Percentiles rank a stretch among this genome's conserved stretches.
Conservation (phyloP, 2,113 vertebrate species). For the Takifugu bimaculatus region DNA sequence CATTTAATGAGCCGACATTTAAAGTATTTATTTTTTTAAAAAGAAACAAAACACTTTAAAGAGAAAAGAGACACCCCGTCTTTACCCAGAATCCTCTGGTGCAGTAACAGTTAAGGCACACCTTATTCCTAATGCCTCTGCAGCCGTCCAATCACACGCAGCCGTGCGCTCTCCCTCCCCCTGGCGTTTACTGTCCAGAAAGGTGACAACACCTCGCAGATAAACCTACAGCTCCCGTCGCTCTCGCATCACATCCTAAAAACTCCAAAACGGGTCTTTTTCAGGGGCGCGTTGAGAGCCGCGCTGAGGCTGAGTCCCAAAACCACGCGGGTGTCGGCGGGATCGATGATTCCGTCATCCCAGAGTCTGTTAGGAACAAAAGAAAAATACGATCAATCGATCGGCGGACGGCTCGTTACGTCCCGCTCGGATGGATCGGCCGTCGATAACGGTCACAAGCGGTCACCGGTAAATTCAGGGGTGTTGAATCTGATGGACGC, state of each 20-base stretch:
- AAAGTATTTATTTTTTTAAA: conserved; percentile 16
- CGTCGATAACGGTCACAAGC: too few relatives aligned
- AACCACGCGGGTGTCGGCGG: conserved; percentile 90
- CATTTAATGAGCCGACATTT: conserved; percentile 29
- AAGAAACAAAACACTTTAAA: neutral
- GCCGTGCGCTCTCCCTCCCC: neutral
- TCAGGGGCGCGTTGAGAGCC: conserved; percentile 84
- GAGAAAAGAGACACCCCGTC: conserved; percentile 5
- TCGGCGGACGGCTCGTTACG: conserved; percentile 4
- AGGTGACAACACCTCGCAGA: conserved; percentile 4
- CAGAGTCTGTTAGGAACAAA: conserved; percentile 79
- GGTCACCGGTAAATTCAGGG: too few relatives aligned
- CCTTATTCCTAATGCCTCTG: neutral
- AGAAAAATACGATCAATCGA: conserved; percentile 18
- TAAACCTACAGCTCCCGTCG: conserved; percentile 12
- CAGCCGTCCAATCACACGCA: conserved; percentile 8
- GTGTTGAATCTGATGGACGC: too few relatives aligned
- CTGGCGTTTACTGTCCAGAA: neutral
- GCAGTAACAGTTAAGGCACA: conserved; percentile 58
- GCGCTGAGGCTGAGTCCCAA: conserved; percentile 92
- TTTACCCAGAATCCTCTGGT: conserved; percentile 16
- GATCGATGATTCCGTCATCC: conserved; percentile 98
- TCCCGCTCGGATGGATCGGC: neutral
- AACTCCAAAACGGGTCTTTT: conserved; percentile 90
- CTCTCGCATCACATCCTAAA: conserved; percentile 85